Percentiles rank a stretch among this genome's conserved stretches.
Evolutionary conservation across 2,113 vertebrate species (phyloP).

Genomic region (Chitala chitala): DNA sequence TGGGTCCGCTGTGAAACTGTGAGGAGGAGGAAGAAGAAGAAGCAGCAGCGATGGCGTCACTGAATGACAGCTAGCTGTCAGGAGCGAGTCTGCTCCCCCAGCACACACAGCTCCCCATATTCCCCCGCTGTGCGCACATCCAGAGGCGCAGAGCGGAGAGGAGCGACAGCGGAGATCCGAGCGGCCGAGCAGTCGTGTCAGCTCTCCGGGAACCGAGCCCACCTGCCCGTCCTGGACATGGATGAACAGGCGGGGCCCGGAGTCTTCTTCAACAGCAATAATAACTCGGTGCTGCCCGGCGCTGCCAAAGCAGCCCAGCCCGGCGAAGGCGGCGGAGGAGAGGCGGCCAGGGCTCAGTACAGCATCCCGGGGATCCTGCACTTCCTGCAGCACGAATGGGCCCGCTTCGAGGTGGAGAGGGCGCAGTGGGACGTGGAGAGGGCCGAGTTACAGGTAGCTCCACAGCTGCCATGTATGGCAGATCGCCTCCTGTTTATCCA

Average conservation of each 20-base stretch:
- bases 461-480: not conserved
- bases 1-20: too few relatives aligned
- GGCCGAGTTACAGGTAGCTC: slow-evolving; percentile 87
- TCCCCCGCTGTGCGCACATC: slow-evolving; percentile 7
- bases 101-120: slow-evolving; percentile 19
- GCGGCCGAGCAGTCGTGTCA: slow-evolving; percentile 31
- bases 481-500: not conserved
- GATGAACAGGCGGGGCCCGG: slow-evolving; percentile 92
- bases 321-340: slow-evolving; percentile 62
- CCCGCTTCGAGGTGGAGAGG: slow-evolving; percentile 93
- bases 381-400: slow-evolving; percentile 99
- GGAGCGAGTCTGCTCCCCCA: slow-evolving; percentile 22
- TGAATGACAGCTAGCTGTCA: slow-evolving; percentile 39
- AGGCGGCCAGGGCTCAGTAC: slow-evolving; percentile 82
- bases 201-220: slow-evolving; percentile 42
- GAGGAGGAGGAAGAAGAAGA: not conserved
- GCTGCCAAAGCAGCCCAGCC: slow-evolving; percentile 68
- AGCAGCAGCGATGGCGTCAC: slow-evolving; percentile 20
- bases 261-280: slow-evolving; percentile 83
- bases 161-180: slow-evolving; percentile 21
- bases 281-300: slow-evolving; percentile 73
- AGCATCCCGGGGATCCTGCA: slow-evolving; percentile 95
- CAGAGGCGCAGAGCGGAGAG: slow-evolving; percentile 25
- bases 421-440: slow-evolving; percentile 95
- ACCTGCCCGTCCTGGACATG: slow-evolving; percentile 70